Evolutionary conservation across 2,888 invertebrate genomes (phyloP), one percentile per base, ranked within the genome.

Genomic region (Meliscaeva auricollis): DNA sequence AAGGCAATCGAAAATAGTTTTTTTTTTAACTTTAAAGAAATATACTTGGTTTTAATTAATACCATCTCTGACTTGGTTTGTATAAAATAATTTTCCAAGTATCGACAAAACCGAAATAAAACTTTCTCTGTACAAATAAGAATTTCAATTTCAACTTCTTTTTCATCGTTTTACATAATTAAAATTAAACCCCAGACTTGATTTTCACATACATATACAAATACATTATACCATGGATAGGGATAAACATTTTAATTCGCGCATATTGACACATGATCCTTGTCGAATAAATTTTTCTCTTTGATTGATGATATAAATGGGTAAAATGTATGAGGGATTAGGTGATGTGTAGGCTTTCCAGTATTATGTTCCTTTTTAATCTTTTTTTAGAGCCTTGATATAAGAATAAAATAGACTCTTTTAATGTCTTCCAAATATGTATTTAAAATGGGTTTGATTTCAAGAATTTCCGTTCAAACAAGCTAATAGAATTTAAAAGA

Each of bases 31-130:
- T n/a, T n/a, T n/a, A n/a, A n/a, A n/a, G n/a, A 26, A 26, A 1
- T 50, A 52, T 66, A 52, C 73, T 79, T 58, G 38, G 41, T 73
- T 79, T 58, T 73, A 79, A 50, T 79, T 73, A 66, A 72, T 66
- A 68, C 66, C 41, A 60, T 66, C 20, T 66, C 56, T 41, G 54
- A 8, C 22, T 20, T 15, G 11, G 17, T 38, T 15, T 17, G 20
- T 52, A 22, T 58, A 22, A 9, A 38, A 58, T 41, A 66, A 20
- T 11, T 9, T 20, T 15, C 35, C 15, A 48, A 64, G 72, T 32
- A 58, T 35, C 35, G 3, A 44, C 5, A n/a, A 4, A 48, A 68
- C 41, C 68, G 41, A 48, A 60, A 69, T 60, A 52, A 79, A 79
- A 73, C 66, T 73, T 68, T 74, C n/a, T 68, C 58, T 38, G 17